These are phyloP conservation scores for Gymnocheta viridis DNA, from an alignment of 2,888 invertebrate species.

Conservation along the genomic window DNA sequence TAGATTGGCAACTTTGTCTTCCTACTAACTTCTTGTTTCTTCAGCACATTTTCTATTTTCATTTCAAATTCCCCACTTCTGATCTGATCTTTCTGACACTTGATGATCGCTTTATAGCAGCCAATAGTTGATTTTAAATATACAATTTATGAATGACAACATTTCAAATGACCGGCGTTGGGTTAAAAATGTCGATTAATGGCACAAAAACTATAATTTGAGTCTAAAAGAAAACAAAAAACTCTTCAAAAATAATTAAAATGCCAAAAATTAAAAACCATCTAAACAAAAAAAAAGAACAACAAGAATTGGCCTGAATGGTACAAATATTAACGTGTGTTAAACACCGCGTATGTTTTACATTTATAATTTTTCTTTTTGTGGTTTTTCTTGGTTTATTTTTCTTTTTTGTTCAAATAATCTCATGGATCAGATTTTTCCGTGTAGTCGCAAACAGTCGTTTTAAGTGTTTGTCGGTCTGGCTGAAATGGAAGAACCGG, in stretches of 20 bases:
- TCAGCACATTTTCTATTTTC: background rate
- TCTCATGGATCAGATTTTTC: conserved; percentile 44
- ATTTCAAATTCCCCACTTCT: background rate
- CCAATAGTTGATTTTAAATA: background rate
- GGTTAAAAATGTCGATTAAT: conserved; percentile 24
- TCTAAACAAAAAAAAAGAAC: conserved; percentile 6
- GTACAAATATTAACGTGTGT: conserved; percentile 52
- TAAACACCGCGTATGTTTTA: conserved; percentile 23
- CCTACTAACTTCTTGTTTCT: background rate
- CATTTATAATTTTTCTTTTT: conserved; percentile 9
- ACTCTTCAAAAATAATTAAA: conserved; percentile 58
- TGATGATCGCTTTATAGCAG: background rate
- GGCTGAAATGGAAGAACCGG: conserved; percentile 49
- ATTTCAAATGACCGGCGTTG: conserved; percentile 6
- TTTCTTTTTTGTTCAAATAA: conserved; percentile 6
- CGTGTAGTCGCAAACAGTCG: conserved; percentile 6
- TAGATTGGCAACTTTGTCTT: no score
- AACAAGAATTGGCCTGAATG: conserved; percentile 11
- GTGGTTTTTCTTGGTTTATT: background rate
- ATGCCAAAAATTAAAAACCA: conserved; percentile 52
- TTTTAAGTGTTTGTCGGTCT: conserved; percentile 31
- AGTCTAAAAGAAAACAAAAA: conserved; percentile 2
- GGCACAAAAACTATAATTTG: background rate
- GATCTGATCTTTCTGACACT: background rate
- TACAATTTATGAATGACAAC: conserved; percentile 42